Evolutionary conservation across 2,113 vertebrate species (phyloP).

Genomic region (Vidua macroura): DNA sequence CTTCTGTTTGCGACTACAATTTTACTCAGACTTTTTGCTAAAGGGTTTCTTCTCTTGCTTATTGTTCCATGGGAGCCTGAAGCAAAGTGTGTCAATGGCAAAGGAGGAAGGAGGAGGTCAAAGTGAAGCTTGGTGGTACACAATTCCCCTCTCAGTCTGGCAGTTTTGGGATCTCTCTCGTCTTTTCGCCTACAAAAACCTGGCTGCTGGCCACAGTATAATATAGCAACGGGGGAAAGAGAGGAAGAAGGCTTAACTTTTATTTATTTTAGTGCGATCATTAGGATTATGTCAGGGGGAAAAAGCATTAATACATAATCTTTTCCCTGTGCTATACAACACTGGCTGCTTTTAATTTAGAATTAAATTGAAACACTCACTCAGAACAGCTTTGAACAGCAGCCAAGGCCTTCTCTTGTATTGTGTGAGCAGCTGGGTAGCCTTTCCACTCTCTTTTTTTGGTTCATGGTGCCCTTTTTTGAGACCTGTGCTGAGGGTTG

Average conservation of each 20-base stretch:
- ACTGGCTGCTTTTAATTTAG: constrained; percentile 84
- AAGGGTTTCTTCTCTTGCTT: neutral
- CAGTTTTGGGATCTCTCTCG: constrained; percentile 28
- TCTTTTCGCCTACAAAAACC: constrained; percentile 60
- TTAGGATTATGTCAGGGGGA: constrained; percentile 85
- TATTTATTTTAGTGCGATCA: constrained; percentile 90
- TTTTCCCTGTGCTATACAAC: constrained; percentile 77
- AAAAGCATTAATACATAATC: constrained; percentile 87
- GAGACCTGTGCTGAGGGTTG: constrained; percentile 46
- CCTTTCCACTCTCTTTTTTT: constrained; percentile 62
- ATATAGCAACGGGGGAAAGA: constrained; percentile 52
- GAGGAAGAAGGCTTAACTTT: constrained; percentile 71
- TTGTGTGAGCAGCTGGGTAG: constrained; percentile 86
- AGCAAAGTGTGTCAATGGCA: neutral
- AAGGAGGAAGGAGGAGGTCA: neutral
- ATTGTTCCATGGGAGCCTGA: neutral
- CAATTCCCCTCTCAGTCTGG: neutral
- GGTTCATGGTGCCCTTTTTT: constrained; percentile 63
- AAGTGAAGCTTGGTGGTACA: neutral
- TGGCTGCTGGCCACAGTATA: constrained; percentile 64
- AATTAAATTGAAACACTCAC: constrained; percentile 82
- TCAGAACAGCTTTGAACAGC: constrained; percentile 85
- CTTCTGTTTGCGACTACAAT: neutral
- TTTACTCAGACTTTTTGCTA: neutral
- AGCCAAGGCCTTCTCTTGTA: constrained; percentile 81